Percentiles rank a stretch among this genome's conserved stretches.
These are phyloP conservation scores for Heliconius eleuchia DNA, from an alignment of 1,140 invertebrate species.

Conservation along the genomic window DNA sequence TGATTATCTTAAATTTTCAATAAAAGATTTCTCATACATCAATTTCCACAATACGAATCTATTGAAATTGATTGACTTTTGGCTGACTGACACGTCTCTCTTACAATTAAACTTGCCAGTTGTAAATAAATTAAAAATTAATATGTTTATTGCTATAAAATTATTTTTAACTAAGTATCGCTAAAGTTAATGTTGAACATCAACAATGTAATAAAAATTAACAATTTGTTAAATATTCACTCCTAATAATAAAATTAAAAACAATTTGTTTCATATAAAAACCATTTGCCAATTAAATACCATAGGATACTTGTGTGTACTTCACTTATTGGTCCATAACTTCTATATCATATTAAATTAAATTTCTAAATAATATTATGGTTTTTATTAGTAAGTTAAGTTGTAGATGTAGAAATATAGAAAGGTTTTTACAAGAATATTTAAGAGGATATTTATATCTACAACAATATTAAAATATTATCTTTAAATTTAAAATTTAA, in stretches of 20 bases:
- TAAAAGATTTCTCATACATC: constrained; percentile 70
- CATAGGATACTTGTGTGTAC: not conserved
- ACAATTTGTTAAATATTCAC: too few species aligned
- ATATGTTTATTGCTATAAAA: not conserved
- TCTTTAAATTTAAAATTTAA: too few species aligned
- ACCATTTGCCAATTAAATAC: not conserved
- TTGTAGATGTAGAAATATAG: too few species aligned
- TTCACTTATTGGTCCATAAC: not conserved
- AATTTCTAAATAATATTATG: too few species aligned
- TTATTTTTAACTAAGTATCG: not conserved
- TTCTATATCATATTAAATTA: too few species aligned
- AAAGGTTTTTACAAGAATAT: too few species aligned
- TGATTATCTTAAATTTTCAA: constrained; percentile 56
- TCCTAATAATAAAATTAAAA: too few species aligned
- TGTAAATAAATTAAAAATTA: constrained; percentile 29
- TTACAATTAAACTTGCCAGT: constrained; percentile 53
- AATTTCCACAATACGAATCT: constrained; percentile 69
- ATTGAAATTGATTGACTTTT: constrained; percentile 76
- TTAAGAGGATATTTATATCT: too few species aligned
- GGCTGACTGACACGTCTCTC: constrained; percentile 77
- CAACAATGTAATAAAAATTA: not conserved
- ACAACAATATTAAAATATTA: too few species aligned
- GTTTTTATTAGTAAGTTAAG: too few species aligned
- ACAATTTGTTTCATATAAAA: too few species aligned
- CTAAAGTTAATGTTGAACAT: not conserved